Evolutionary conservation across 2,113 vertebrate species (phyloP).

Genomic region (Propithecus coquereli): DNA sequence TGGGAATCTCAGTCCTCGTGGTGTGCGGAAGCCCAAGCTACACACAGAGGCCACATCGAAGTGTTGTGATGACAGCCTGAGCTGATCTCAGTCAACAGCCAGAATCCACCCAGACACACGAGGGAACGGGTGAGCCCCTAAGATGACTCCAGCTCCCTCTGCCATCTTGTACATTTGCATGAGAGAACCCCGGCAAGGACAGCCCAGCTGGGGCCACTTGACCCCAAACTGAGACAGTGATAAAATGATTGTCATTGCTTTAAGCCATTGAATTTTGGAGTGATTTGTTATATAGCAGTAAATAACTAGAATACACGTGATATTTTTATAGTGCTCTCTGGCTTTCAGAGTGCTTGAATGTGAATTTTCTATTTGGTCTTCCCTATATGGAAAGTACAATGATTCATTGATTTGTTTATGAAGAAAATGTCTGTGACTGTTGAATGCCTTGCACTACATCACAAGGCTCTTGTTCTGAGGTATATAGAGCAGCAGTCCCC

Average conservation of each 20-base stretch:
- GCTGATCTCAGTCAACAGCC: neutral
- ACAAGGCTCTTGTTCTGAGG: neutral
- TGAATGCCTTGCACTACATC: neutral
- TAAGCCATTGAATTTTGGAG: neutral
- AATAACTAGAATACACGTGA: neutral
- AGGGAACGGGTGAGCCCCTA: neutral
- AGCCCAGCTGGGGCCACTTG: neutral
- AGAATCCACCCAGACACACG: neutral
- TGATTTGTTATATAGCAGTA: neutral
- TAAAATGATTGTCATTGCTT: neutral
- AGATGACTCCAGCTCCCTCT: too few relatives aligned
- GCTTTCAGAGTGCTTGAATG: neutral
- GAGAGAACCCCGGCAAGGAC: neutral
- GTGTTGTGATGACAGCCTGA: rapidly evolving
- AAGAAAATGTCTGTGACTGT: neutral
- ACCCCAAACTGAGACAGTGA: neutral
- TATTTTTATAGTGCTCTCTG: neutral
- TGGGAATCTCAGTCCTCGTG: neutral
- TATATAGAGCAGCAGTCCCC: too few relatives aligned
- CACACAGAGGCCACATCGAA: neutral
- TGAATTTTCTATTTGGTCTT: neutral
- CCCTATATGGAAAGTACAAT: neutral
- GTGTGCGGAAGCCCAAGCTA: neutral
- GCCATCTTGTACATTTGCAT: neutral
- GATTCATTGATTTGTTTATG: neutral